phyloP scores from a whole-genome alignment of 2,113 vertebrate species.

The Gobio gobio region DNA sequence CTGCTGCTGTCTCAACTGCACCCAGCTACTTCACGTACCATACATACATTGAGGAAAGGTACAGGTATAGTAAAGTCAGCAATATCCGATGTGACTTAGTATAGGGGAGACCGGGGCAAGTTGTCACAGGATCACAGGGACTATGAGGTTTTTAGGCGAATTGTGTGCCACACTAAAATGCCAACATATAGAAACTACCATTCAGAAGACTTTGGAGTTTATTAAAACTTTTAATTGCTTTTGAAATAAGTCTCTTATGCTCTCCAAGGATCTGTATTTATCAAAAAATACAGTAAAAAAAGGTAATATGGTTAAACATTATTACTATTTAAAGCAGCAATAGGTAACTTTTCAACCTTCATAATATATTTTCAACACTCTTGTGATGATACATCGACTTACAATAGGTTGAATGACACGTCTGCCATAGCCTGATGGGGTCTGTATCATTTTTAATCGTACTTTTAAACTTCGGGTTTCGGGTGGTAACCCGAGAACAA shows the following conservation, averaged over 20 bases:
- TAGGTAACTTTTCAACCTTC: too few relatives aligned
- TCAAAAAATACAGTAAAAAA: not conserved
- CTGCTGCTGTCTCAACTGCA: slow-evolving; percentile 66
- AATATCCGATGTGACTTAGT: not conserved
- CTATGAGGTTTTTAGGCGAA: not conserved
- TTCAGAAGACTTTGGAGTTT: not conserved
- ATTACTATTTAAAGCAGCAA: too few relatives aligned
- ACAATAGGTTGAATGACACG: too few relatives aligned
- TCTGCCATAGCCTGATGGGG: too few relatives aligned
- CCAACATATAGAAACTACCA: not conserved
- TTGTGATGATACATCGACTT: too few relatives aligned
- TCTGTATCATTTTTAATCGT: too few relatives aligned
- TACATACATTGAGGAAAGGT: not conserved
- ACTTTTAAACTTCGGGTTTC: too few relatives aligned
- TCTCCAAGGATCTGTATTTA: not conserved
- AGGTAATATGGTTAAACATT: not conserved
- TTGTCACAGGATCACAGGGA: not conserved
- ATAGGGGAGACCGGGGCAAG: not conserved
- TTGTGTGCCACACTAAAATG: not conserved
- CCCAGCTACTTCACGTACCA: slow-evolving; percentile 5
- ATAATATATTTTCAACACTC: too few relatives aligned
- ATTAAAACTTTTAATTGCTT: not conserved
- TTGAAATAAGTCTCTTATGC: not conserved
- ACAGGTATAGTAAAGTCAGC: not conserved
- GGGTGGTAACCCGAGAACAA: too few relatives aligned